Evolutionary conservation across 2,113 vertebrate genomes (phyloP), one percentile per base, ranked within the genome.

Genomic region (Malurus melanocephalus): DNA sequence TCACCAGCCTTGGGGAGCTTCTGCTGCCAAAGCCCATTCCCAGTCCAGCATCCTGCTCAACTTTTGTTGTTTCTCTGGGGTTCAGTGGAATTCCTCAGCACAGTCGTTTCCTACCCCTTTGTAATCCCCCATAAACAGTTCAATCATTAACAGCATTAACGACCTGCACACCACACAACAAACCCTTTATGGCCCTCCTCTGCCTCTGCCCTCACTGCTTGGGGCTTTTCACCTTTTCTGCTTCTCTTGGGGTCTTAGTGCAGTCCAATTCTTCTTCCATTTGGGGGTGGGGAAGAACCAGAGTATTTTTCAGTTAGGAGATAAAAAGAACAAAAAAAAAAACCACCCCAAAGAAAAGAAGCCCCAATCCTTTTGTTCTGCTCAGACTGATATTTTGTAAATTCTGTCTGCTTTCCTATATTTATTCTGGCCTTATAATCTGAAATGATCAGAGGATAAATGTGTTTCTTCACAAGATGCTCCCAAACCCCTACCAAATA

Each of bases 101-200:
- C 42, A 80, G 90, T 7, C 71, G 57, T 88, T 87, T 90, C 59
- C 90, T 49, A 92, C 14, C 80, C 86, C 69, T 81, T 95, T 92
- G 94, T 88, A 43, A 81, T 72, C 80, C 82, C 84, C 91, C 62
- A 90, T 71, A 90, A 88, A 81, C 74, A 86, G 90, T 7, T 94
- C 90, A 90, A 95, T 95, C 91, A 93, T 95, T 94, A 95, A 95
- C 93, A 92, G 92, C 83, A 43, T 84, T 94, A 95, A 95, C 92
- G 85, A 90, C 87, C 92, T 85, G 92, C 18, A 74, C 1, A 76
- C 8, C 80, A 75, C 87, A 88, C 87, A 92, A 86, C 88, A 92
- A 72, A 90, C 51, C 84, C 48, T 95, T 95, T 95, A 94, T 79
- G 87, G 60, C 88, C 87, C 73, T 80, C 35, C 74, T 78, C 21